Base-by-base conservation (phyloP, 2,888 invertebrate species). In the Ametastegia equiseti region DNA sequence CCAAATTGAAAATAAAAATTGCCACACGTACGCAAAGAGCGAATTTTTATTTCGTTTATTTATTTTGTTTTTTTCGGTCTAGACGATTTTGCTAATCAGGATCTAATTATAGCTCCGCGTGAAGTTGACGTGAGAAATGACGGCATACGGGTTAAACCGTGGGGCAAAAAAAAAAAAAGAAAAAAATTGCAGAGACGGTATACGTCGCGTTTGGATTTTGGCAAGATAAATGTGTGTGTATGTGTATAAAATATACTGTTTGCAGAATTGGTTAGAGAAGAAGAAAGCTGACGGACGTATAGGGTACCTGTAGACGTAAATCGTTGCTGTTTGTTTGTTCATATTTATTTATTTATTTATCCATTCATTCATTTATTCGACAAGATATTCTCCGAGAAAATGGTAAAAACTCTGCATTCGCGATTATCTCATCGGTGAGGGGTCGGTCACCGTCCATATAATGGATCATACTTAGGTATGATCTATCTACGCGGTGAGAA, bases 361-460 rank as follows among this genome's bases (percentile, higher is more conserved):
- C 54, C 50, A 50, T 73, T 50, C 23, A 47, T 42, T 45, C 60
- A 30, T 30, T 57, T 78, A 78, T 78, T 77, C 47, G 36, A 54
- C 27, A 36, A 75, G 36, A 54, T 39, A 39, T 57, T 30, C 75
- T 57, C 45, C 27, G 3, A 57, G 23, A 36, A 36, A 39, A 45
- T 15, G 15, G 27, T 19, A 36, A 65, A 33, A 65, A 19, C 6
- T n/a, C 36, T 45, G 27, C 73, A 36, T 19, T 19, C 36, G 33
- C 57, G 78, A 78, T 78, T 78, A 78, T 23, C n/a, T 78, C 57
- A 78, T 78, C 78, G 19, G 33, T 13, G 75, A 54, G 39, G 15
- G 45, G 27, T n/a, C 15, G 27, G 65, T 19, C 42, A 2, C 27
- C 5, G 23, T 42, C n/a, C n/a, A 33, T n/a, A n/a, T n/a, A n/a